Evolutionary conservation across 2,113 vertebrate species (phyloP).

Genomic region (Corythoichthys intestinalis): DNA sequence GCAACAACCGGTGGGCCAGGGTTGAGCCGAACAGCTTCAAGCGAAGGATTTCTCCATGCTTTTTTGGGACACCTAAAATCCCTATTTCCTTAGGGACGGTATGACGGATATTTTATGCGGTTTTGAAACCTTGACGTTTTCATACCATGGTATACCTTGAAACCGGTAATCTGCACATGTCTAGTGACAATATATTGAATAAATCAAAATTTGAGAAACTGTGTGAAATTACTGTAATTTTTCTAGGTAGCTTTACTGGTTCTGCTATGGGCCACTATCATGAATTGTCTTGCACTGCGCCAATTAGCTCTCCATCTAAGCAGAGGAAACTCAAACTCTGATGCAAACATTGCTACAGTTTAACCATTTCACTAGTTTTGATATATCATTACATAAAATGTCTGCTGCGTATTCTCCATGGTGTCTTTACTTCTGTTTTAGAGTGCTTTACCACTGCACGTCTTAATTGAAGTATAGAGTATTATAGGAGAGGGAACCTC

Average conservation of each 20-base stretch:
- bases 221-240: background rate
- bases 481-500: background rate
- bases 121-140: no score
- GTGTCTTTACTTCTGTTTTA: background rate
- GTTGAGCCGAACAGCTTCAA: no score
- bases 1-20: no score
- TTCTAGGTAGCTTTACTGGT: background rate
- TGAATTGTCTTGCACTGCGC: slow-evolving; percentile 25
- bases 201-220: background rate
- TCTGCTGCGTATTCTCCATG: background rate
- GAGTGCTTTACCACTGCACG: background rate
- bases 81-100: no score
- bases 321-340: slow-evolving; percentile 50
- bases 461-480: background rate
- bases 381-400: background rate
- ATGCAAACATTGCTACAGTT: background rate
- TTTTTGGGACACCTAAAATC: no score
- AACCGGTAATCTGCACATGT: no score
- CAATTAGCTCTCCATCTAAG: slow-evolving; percentile 16
- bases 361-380: background rate
- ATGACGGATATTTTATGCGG: no score
- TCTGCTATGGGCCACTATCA: background rate
- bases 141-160: no score
- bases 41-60: no score
- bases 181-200: background rate